These are phyloP conservation scores for Eristalinus sepulchralis DNA, from an alignment of 2,888 invertebrate species.

Conservation along the genomic window DNA sequence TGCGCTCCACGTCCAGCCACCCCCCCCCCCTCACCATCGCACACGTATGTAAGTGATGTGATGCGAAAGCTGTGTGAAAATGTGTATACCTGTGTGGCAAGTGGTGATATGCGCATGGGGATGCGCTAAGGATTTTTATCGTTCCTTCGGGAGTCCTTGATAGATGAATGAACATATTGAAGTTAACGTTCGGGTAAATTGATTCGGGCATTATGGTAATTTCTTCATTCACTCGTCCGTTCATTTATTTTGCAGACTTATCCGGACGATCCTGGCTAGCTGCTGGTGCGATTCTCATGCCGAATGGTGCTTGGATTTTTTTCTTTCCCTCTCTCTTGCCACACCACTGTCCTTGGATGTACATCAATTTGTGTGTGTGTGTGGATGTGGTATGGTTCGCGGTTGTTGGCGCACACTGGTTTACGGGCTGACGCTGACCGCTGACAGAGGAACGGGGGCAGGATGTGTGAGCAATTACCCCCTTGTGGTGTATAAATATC, in stretches of 20 bases:
- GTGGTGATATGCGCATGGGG: neutral
- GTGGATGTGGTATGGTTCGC: neutral
- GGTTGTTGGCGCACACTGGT: no score
- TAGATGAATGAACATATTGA: constrained; percentile 62
- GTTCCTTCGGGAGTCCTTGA: constrained; percentile 58
- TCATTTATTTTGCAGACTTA: constrained; percentile 39
- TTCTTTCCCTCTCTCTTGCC: neutral
- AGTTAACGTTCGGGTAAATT: constrained; percentile 61
- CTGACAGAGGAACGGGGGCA: neutral
- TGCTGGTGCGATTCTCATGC: neutral
- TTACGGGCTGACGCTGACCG: no score
- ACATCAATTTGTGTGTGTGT: no score
- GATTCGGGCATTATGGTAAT: constrained; percentile 65
- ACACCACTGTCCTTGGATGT: neutral
- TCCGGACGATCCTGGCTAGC: neutral
- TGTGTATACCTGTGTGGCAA: neutral
- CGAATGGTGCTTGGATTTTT: neutral
- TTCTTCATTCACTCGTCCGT: constrained; percentile 48
- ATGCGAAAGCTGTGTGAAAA: neutral
- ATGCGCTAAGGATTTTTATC: constrained; percentile 36
- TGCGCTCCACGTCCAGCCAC: no score
- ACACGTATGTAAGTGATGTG: no score
- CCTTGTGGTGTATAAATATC: constrained; percentile 48
- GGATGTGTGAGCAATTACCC: constrained; percentile 37
- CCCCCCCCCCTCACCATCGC: no score